Evolutionary conservation across 2,113 vertebrate species (phyloP).

Genomic region (Paedocypris sp.): DNA sequence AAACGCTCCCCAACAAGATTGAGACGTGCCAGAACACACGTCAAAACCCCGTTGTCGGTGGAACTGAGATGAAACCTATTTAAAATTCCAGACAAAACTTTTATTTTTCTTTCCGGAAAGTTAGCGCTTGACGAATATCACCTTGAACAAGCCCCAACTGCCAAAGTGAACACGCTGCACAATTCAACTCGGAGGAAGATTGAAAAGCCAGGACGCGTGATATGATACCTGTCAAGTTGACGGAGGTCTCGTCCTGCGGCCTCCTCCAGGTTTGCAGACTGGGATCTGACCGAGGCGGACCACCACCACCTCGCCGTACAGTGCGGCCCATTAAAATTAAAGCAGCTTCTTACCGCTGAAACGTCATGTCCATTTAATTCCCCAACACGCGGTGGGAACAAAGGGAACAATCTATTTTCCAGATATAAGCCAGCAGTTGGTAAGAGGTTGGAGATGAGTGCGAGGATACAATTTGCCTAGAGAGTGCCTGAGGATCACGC

Average conservation of each 20-base stretch:
- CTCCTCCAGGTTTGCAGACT: slow-evolving; percentile 18
- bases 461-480: slow-evolving; percentile 94
- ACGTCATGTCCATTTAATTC: slow-evolving; percentile 67
- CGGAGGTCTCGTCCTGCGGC: slow-evolving; percentile 16
- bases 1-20: no score
- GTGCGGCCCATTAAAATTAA: slow-evolving; percentile 42
- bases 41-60: no score
- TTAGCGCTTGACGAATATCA: slow-evolving; percentile 13
- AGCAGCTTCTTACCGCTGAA: slow-evolving; percentile 65
- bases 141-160: slow-evolving; percentile 6
- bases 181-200: background rate
- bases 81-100: background rate
- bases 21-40: no score
- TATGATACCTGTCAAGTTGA: slow-evolving; percentile 33
- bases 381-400: slow-evolving; percentile 72
- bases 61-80: no score
- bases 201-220: background rate
- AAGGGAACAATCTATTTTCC: slow-evolving; percentile 81
- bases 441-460: slow-evolving; percentile 88
- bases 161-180: background rate
- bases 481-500: slow-evolving; percentile 87
- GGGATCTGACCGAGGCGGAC: slow-evolving; percentile 1
- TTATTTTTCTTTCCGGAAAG: slow-evolving; percentile 3
- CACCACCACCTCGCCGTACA: background rate
- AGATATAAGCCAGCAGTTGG: slow-evolving; percentile 83